Base-by-base conservation (phyloP, 2,113 vertebrate species). In the Fulica atra region DNA sequence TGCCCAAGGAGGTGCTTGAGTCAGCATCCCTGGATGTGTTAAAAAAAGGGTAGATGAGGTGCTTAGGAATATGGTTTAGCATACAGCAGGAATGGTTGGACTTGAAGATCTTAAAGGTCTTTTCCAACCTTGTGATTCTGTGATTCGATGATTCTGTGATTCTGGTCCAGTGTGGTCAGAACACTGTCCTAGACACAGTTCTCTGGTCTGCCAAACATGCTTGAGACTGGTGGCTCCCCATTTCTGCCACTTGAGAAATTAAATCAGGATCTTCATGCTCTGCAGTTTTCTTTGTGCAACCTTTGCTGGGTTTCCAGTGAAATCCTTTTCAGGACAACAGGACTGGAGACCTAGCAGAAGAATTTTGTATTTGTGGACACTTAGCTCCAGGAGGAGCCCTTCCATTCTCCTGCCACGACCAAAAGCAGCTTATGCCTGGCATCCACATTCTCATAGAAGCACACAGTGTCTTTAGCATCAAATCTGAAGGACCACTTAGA, bases 381-480 rank as follows among this genome's bases (percentile, higher is more conserved):
- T 86, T 64, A 82, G 16, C 33, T 78, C 17, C 42, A 87, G 29
- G 19, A 90, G 54, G 28, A 86, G 16, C 1, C 2, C 16, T 20
- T 46, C 50, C 20, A 3, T 23, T 66, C 12, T 88, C 14, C 57
- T 80, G n/a, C 13, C 59, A 23, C 0, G 0, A 69, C 33, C 29
- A 13, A 70, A 65, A 69, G 54, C 19, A 65, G 17, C 8, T 86
- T 13, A n/a, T 1, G 0, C 29, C 31, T 33, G 59, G 35, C n/a
- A 72, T 29, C 15, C 16, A 46, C 3, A 0, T 42, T 46, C 23
- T 26, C 11, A 2, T 24, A 16, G 50, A 0, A 46, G 6, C 14
- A 16, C 17, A 33, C 14, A 26, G 6, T 57, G 35, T 19, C 50
- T 51, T 64, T 59, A 11, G 7, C 54, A 61, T 36, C 31, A n/a